phyloP scores from a whole-genome alignment of 2,113 vertebrate genomes.

The Amphiprion ocellaris region DNA sequence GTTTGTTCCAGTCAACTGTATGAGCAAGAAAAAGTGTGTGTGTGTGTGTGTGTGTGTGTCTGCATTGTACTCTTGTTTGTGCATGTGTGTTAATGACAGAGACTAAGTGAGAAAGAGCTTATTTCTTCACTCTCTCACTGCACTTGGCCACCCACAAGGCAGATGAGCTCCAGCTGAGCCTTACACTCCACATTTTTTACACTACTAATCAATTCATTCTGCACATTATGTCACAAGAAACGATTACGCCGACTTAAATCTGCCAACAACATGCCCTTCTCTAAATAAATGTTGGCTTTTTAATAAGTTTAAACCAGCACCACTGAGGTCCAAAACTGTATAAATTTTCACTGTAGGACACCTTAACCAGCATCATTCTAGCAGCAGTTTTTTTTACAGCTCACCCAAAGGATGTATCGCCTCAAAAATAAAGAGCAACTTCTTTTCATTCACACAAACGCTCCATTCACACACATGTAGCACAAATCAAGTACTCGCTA shows the following conservation, averaged over 20 bases:
- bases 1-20: conserved; percentile 11
- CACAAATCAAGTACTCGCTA: not conserved
- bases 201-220: not conserved
- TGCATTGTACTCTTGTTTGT: not conserved
- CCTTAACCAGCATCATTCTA: not conserved
- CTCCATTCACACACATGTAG: not conserved
- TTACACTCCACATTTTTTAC: conserved; percentile 52
- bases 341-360: not conserved
- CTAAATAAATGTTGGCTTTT: not conserved
- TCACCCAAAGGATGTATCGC: not conserved
- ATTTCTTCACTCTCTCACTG: not conserved
- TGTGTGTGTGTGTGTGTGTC: not conserved
- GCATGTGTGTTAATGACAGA: not conserved
- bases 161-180: conserved; percentile 55
- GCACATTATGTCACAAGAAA: not conserved
- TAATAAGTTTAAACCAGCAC: not conserved
- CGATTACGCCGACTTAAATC: not conserved
- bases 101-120: not conserved
- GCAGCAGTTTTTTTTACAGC: not conserved
- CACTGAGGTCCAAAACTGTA: not conserved
- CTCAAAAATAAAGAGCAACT: not conserved
- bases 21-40: not conserved
- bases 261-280: not conserved
- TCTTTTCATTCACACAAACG: not conserved
- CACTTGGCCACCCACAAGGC: not conserved